These are phyloP conservation scores for Nymphicus hollandicus DNA, from an alignment of 2,113 vertebrate species.

Conservation along the genomic window DNA sequence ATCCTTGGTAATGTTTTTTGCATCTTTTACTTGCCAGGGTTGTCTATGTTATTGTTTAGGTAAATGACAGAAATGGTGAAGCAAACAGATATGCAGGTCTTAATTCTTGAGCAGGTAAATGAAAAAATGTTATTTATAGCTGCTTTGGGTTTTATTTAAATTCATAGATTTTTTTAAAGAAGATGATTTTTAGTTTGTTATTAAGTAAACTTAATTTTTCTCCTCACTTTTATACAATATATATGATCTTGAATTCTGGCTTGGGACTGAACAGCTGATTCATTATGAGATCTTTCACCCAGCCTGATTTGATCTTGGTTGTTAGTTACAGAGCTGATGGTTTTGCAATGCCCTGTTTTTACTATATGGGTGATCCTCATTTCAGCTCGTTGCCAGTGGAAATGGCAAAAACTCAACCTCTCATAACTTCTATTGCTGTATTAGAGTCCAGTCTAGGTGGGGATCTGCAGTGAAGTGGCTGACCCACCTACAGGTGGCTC, in stretches of 20 bases:
- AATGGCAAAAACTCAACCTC: neutral
- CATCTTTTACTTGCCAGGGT: neutral
- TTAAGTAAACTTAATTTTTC: neutral
- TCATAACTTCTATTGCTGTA: neutral
- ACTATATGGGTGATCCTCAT: neutral
- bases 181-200: neutral
- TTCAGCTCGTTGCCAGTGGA: neutral
- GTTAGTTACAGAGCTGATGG: neutral
- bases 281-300: neutral
- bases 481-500: conserved; percentile 1
- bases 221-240: neutral
- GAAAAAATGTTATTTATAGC: neutral
- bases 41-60: neutral
- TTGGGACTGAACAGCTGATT: neutral
- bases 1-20: neutral
- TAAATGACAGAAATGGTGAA: neutral
- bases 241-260: neutral
- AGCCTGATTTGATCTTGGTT: neutral
- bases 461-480: neutral
- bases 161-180: accelerated
- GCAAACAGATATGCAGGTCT: neutral
- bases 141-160: neutral
- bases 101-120: neutral
- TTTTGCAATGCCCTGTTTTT: neutral
- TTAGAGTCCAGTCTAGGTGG: neutral